Percentiles rank a stretch among this genome's conserved stretches.
Evolutionary conservation across 53 echinoderm and acorn worm genomes (phyloP).

Genomic region (Holothuria scabra): DNA sequence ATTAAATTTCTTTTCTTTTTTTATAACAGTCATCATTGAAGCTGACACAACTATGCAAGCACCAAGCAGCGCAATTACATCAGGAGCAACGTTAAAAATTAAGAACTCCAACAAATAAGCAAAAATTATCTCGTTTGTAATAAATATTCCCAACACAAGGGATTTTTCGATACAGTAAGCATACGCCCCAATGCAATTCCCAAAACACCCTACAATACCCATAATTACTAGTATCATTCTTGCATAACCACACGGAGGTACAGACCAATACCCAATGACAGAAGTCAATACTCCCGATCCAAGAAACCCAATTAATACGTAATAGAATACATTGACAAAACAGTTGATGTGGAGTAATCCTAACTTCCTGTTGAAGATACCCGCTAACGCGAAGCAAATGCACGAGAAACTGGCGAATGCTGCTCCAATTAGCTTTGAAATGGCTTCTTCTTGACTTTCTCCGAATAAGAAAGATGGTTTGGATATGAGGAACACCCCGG

Average conservation of each 20-base stretch:
- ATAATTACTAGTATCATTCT: not conserved
- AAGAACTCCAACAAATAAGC: conserved; percentile 13
- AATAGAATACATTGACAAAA: not conserved
- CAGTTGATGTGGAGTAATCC: not conserved
- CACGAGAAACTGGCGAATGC: not conserved
- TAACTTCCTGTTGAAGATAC: not conserved
- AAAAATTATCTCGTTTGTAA: not conserved
- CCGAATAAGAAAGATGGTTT: conserved; percentile 3
- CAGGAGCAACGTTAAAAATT: not conserved
- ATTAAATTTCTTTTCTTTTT: not conserved
- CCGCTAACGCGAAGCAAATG: not conserved
- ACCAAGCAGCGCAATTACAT: not conserved
- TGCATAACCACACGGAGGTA: not conserved
- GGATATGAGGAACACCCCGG: not conserved
- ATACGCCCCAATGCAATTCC: not conserved
- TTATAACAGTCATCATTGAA: not conserved
- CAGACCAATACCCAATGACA: not conserved
- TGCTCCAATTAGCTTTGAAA: not conserved
- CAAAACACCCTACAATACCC: not conserved
- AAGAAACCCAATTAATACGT: not conserved
- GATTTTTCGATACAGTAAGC: not conserved
- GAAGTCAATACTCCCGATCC: not conserved
- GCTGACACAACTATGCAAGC: not conserved
- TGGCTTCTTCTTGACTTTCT: not conserved
- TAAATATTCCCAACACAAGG: not conserved